Evolutionary conservation across 2,113 vertebrate genomes (phyloP), one percentile per base, ranked within the genome.

Genomic region (Brachyhypopomus occidentalis): DNA sequence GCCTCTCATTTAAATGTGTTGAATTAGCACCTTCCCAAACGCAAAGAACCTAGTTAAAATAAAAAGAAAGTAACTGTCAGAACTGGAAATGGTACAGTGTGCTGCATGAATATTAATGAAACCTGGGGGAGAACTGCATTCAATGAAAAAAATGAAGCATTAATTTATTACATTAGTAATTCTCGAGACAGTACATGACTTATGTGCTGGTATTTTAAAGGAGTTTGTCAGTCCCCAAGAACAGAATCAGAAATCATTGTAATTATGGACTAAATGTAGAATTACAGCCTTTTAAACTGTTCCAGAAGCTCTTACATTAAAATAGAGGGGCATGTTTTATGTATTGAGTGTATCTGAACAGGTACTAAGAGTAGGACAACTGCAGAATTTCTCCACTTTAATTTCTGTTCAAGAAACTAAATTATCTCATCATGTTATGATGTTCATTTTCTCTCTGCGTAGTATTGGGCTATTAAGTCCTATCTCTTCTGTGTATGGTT

Each of bases 41-140:
- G 34, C 41, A 77, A 69, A 69, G 22, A 62, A 64, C 38, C 52
- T 2, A 38, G 56, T 56, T 69, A 41, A 70, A 25, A 59, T n/a
- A 17, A 52, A 67, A 71, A 38, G 48, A 17, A 73, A 52, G 45
- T 5, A 72, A 72, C 17, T 25, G 20, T 73, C 25, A 70, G 56
- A 73, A 27, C 22, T 52, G 9, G 45, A 23, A 16, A 56, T 56
- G 17, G 48, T 23, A 25, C 48, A 20, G 48, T 3, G 71, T 16
- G 48, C 45, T 23, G 71, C 14, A 55, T 64, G 78, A 73, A 80
- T 80, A 73, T 73, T 80, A 80, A 73, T 73, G 59, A 52, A 17
- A 72, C 58, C 78, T 19, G 67, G 16, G 36, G 56, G 36, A 25
- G 36, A 34, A 6, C 20, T 70, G 19, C 22, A 12, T 41, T 70